phyloP scores from a whole-genome alignment of 1,140 invertebrate genomes.

The Achroia grisella region DNA sequence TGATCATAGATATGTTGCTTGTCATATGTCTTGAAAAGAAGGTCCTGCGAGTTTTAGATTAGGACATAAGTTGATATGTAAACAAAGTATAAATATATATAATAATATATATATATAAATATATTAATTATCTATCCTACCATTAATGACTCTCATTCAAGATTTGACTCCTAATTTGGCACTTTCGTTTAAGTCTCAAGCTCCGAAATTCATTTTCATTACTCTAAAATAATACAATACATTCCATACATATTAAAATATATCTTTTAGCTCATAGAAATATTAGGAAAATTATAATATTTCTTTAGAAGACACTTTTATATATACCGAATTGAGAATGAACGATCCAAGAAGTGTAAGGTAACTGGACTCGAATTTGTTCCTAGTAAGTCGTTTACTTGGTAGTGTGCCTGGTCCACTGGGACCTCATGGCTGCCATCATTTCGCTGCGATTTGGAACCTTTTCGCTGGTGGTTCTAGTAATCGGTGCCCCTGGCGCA shows the following conservation, averaged over 20 bases:
- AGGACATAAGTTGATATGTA: constrained; percentile 41
- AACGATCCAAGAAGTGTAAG: constrained; percentile 14
- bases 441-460: constrained; percentile 87
- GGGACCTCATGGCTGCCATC: constrained; percentile 86
- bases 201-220: neutral
- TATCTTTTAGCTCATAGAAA: constrained; percentile 9
- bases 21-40: constrained; percentile 20
- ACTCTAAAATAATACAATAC: neutral
- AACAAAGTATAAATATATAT: constrained; percentile 5
- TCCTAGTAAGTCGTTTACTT: constrained; percentile 74
- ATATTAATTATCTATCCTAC: constrained; percentile 7
- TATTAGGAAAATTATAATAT: constrained; percentile 9
- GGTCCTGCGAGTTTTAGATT: constrained; percentile 17
- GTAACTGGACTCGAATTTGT: constrained; percentile 31
- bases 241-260: constrained; percentile 10
- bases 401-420: constrained; percentile 90
- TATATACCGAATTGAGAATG: constrained; percentile 6
- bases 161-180: constrained; percentile 23
- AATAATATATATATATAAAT: no score
- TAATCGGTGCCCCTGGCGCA: constrained; percentile 77
- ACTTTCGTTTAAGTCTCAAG: constrained; percentile 23
- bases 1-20: constrained; percentile 27
- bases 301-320: constrained; percentile 9
- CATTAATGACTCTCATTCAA: constrained; percentile 8
- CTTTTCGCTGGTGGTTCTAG: constrained; percentile 87